phyloP scores from a whole-genome alignment of 2,888 invertebrate species.

The Uropetala carovei region DNA sequence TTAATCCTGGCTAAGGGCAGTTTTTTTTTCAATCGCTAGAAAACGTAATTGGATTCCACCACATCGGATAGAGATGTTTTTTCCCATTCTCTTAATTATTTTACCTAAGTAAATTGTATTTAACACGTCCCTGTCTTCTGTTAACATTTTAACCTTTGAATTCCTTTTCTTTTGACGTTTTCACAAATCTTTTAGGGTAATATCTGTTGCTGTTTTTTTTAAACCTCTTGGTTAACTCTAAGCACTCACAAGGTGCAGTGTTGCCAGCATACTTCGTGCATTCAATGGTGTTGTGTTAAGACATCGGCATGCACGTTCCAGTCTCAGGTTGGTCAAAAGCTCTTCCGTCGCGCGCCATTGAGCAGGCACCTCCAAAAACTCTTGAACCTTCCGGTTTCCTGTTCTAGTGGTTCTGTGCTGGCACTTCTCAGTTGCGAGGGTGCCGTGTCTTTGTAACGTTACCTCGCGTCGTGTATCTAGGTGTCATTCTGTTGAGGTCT shows the following conservation, averaged over 20 bases:
- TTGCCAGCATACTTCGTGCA: constrained; percentile 11
- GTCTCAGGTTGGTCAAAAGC: constrained; percentile 29
- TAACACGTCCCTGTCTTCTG: too few species aligned
- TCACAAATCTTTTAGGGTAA: background rate
- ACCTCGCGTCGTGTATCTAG: constrained; percentile 1
- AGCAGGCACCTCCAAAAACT: background rate
- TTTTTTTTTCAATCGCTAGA: too few species aligned
- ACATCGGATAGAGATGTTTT: too few species aligned
- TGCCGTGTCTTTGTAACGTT: constrained; percentile 39
- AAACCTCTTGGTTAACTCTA: background rate
- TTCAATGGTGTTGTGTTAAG: background rate
- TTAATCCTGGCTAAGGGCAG: too few species aligned
- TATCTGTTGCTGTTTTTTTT: background rate
- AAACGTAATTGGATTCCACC: too few species aligned
- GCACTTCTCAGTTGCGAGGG: background rate
- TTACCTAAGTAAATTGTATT: too few species aligned
- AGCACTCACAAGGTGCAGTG: background rate
- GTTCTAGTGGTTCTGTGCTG: constrained; percentile 18
- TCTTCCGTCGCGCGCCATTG: background rate
- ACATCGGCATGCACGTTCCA: background rate
- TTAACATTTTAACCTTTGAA: too few species aligned
- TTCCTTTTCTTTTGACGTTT: too few species aligned
- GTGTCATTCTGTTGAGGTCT: background rate
- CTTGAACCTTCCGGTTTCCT: constrained; percentile 49
- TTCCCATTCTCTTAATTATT: too few species aligned